Percentiles rank a stretch among this genome's conserved stretches.
Evolutionary conservation across 2,113 vertebrate species (phyloP).

Genomic region (human): GRCh38 chr21:30557501-30558000

Average conservation of each 20-base stretch:
- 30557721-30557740: background rate
- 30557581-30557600: background rate
- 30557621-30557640: background rate
- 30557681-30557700: background rate
- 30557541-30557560: background rate
- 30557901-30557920: background rate
- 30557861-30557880: background rate
- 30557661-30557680: background rate
- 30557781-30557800: background rate
- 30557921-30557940: background rate
- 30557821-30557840: background rate
- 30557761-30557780: background rate
- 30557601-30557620: background rate
- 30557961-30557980: background rate
- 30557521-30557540: background rate
- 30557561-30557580: background rate
- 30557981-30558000: background rate
- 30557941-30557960: background rate
- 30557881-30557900: background rate
- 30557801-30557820: background rate
- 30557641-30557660: background rate
- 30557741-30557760: background rate
- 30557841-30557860: background rate
- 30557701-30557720: background rate
- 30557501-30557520: background rate